Evolutionary conservation across 2,113 vertebrate genomes (phyloP).

Genomic region (Trinectes maculatus): DNA sequence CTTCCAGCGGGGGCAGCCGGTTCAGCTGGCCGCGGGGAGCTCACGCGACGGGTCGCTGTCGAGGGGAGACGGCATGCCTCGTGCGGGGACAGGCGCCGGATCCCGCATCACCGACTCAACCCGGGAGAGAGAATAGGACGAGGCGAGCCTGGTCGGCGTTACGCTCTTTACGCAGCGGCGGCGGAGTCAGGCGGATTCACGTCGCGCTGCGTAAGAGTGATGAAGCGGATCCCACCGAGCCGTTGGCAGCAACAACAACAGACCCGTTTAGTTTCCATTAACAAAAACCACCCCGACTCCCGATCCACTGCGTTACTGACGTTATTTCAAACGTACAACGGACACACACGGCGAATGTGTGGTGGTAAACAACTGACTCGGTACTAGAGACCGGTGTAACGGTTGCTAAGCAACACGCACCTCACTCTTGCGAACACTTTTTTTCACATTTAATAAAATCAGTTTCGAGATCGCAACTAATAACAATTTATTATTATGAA

Average conservation of each 20-base stretch:
- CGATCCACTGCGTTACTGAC: too few relatives aligned
- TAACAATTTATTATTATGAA: too few relatives aligned
- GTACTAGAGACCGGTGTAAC: not conserved
- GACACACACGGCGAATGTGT: not conserved
- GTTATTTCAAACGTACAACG: too few relatives aligned
- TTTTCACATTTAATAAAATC: too few relatives aligned
- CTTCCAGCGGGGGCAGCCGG: not conserved
- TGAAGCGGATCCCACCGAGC: not conserved
- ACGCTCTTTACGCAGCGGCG: constrained; percentile 59
- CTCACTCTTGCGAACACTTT: not conserved
- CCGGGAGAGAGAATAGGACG: constrained; percentile 45
- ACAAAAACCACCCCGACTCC: too few relatives aligned
- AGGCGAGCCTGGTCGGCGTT: constrained; percentile 50
- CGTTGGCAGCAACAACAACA: constrained; percentile 15
- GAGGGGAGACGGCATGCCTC: constrained; percentile 60
- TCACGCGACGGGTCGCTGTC: constrained; percentile 21
- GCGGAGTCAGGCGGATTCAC: constrained; percentile 38
- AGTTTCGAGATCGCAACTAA: too few relatives aligned
- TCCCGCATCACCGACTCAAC: constrained; percentile 67
- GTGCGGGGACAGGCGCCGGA: constrained; percentile 39
- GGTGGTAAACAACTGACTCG: too few relatives aligned
- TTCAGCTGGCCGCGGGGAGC: constrained; percentile 30
- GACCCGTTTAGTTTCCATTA: too few relatives aligned
- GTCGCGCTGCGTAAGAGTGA: constrained; percentile 41
- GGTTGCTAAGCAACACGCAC: constrained; percentile 60